Percentiles rank a stretch among this genome's conserved stretches.
Conservation (phyloP, 2,113 vertebrate genomes). For the Upupa epops region DNA sequence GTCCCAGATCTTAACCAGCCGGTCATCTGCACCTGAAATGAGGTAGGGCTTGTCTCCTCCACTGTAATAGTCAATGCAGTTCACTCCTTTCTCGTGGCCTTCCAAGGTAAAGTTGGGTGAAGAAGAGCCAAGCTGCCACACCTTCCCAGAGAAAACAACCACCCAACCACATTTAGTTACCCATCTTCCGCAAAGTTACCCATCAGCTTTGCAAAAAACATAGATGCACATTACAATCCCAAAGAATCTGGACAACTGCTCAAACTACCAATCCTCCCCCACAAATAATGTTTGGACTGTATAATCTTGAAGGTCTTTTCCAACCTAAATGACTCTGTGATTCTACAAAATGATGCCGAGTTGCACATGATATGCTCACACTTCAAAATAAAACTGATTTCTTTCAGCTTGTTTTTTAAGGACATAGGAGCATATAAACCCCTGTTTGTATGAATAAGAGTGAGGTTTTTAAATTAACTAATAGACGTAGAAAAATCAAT, state of each 20-base stretch:
- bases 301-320: too few species aligned
- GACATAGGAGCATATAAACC: background rate
- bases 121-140: constrained; percentile 98
- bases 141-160: constrained; percentile 69
- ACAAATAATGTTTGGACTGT: too few species aligned
- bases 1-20: constrained; percentile 99
- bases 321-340: too few species aligned
- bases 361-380: background rate
- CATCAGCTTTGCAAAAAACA: too few species aligned
- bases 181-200: background rate
- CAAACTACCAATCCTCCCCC: background rate
- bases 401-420: background rate
- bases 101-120: constrained; percentile 98
- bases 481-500: background rate
- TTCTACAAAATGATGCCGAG: background rate
- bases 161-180: background rate
- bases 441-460: background rate
- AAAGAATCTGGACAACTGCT: background rate
- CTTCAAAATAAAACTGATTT: background rate
- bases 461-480: background rate
- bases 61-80: constrained; percentile 99
- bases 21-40: constrained; percentile 96
- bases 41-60: constrained; percentile 98
- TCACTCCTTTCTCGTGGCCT: constrained; percentile 97
- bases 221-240: too few species aligned